Percentiles rank a stretch among this genome's conserved stretches.
These are phyloP conservation scores for Steromphala cineraria DNA, from an alignment of 2,888 invertebrate species.

Conservation along the genomic window DNA sequence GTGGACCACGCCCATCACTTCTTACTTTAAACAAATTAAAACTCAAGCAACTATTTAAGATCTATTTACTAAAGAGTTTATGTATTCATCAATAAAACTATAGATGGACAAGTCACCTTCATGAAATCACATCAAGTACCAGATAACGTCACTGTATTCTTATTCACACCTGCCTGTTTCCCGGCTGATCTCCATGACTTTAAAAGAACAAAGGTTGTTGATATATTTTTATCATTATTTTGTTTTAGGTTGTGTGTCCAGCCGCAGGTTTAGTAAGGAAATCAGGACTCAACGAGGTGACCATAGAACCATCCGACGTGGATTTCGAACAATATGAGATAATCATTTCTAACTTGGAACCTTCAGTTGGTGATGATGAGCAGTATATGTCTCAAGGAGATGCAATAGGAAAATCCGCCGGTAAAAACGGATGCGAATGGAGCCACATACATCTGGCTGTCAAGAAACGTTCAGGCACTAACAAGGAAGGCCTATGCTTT, in stretches of 20 bases:
- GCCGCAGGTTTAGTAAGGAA: constrained; percentile 32
- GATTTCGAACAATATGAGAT: constrained; percentile 46
- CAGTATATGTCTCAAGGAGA: constrained; percentile 15
- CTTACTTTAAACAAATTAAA: too few species aligned
- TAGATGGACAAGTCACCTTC: too few species aligned
- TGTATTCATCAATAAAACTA: too few species aligned
- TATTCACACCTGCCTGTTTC: too few species aligned
- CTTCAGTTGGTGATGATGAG: neutral
- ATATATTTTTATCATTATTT: too few species aligned
- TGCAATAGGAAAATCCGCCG: constrained; percentile 27
- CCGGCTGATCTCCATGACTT: too few species aligned
- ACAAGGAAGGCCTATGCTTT: constrained; percentile 27
- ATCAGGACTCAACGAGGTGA: constrained; percentile 22
- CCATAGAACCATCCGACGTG: constrained; percentile 39
- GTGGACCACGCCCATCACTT: too few species aligned
- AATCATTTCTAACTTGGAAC: constrained; percentile 47
- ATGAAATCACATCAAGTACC: too few species aligned
- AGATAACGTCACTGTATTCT: too few species aligned
- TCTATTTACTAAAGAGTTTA: too few species aligned
- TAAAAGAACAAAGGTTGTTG: too few species aligned
- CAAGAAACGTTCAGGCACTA: constrained; percentile 15
- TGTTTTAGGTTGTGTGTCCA: constrained; percentile 30
- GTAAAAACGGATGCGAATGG: constrained; percentile 27
- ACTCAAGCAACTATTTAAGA: too few species aligned
- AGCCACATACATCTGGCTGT: constrained; percentile 52